Conservation (phyloP, 35 echinoderm and acorn worm genomes). For the Apostichopus californicus region DNA sequence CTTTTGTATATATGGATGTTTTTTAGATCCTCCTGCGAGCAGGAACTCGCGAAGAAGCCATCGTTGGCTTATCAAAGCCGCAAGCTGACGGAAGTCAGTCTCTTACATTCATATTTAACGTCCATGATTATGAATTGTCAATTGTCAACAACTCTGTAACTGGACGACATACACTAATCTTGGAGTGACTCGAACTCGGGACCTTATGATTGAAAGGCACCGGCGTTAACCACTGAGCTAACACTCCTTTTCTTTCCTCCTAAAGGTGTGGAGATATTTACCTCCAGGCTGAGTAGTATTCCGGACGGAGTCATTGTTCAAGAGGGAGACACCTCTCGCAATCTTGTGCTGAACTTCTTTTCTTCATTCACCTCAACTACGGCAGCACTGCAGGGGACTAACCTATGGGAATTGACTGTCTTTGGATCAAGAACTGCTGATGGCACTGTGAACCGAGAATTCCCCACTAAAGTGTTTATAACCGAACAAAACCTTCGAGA, state of each 20-base stretch:
- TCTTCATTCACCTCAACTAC: not conserved
- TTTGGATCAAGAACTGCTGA: not conserved
- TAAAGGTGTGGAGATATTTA: not conserved
- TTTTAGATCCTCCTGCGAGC: no score
- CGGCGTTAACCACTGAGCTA: no score
- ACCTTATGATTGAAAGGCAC: no score
- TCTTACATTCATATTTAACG: no score
- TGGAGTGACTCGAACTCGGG: no score
- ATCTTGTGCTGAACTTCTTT: not conserved
- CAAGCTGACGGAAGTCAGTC: no score
- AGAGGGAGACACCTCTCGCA: not conserved
- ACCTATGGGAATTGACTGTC: slow-evolving; percentile 11
- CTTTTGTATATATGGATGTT: not conserved
- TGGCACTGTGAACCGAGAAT: not conserved
- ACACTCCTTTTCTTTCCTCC: not conserved
- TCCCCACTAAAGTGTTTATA: not conserved
- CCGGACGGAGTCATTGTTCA: no score
- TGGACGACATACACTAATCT: no score
- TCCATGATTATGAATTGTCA: no score
- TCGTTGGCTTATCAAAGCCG: no score
- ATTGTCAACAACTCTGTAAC: no score
- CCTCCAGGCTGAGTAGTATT: not conserved
- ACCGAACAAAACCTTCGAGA: not conserved
- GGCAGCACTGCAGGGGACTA: not conserved
- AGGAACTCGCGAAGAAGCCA: no score